Percentiles rank a stretch among this genome's conserved stretches.
Evolutionary conservation across 2,797 vertebrate genomes (phyloP).

Genomic region (Chromis chromis): DNA sequence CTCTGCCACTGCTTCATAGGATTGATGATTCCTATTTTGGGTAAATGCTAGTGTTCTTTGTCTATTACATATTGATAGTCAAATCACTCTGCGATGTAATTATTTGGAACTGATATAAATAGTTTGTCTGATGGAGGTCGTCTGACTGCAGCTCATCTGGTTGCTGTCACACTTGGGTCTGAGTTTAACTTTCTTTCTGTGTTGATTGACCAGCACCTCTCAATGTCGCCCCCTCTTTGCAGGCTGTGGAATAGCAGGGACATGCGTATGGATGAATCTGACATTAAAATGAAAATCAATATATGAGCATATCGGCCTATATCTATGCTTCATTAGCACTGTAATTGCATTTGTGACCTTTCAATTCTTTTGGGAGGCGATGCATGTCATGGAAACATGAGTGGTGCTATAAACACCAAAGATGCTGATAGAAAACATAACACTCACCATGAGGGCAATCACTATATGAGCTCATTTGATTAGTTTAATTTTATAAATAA

Average conservation of each 20-base stretch:
- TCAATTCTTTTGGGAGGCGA: conserved; percentile 32
- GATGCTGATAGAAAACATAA: neutral
- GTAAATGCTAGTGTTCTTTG: neutral
- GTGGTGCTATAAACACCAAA: conserved; percentile 1
- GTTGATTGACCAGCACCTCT: conserved; percentile 9
- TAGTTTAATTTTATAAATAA: neutral
- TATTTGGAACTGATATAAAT: conserved; percentile 19
- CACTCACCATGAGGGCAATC: neutral
- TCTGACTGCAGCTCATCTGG: conserved; percentile 8
- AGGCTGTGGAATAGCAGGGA: neutral
- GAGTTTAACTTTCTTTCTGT: neutral
- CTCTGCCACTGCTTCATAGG: conserved; percentile 33
- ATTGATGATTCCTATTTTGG: conserved; percentile 26
- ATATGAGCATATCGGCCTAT: conserved; percentile 14
- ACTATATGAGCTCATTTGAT: neutral
- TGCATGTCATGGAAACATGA: neutral
- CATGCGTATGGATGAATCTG: conserved; percentile 16
- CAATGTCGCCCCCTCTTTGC: conserved; percentile 31
- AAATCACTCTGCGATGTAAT: conserved; percentile 4
- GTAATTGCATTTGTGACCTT: conserved; percentile 47
- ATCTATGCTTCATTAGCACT: conserved; percentile 38
- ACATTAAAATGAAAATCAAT: conserved; percentile 37
- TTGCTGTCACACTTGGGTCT: neutral
- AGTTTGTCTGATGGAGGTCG: conserved; percentile 10
- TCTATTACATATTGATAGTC: conserved; percentile 29